Percentiles rank a stretch among this genome's conserved stretches.
phyloP scores from a whole-genome alignment of 2,888 invertebrate species.

The Oligia strigilis region DNA sequence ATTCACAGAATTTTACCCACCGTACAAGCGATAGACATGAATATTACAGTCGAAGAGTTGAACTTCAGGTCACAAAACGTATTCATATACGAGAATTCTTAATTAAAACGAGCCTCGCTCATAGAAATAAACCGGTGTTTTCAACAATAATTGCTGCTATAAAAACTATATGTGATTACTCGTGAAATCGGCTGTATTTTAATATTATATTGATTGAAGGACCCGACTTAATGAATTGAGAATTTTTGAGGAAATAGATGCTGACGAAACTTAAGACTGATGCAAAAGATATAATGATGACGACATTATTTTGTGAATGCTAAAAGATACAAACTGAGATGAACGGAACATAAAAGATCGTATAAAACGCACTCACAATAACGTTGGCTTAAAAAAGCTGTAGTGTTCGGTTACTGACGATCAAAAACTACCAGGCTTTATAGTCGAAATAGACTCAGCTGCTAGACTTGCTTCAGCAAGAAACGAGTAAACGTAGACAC shows the following conservation, averaged over 20 bases:
- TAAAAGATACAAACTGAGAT: background rate
- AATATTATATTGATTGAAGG: constrained; percentile 62
- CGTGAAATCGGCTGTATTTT: constrained; percentile 69
- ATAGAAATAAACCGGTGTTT: constrained; percentile 67
- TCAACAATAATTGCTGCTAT: constrained; percentile 75
- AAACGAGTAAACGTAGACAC: background rate
- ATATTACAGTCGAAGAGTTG: constrained; percentile 30
- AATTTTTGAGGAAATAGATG: constrained; percentile 31
- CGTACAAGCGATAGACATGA: constrained; percentile 9
- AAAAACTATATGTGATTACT: constrained; percentile 71
- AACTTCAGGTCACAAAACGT: constrained; percentile 50
- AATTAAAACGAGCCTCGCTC: constrained; percentile 57
- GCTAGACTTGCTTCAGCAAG: background rate
- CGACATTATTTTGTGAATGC: background rate
- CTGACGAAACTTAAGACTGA: background rate
- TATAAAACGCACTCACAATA: background rate
- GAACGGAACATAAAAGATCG: background rate
- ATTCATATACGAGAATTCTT: constrained; percentile 50
- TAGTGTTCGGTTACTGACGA: background rate
- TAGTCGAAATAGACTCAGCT: background rate
- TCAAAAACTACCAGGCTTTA: background rate
- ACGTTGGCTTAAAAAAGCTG: background rate
- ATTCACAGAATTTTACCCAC: background rate
- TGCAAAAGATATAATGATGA: background rate
- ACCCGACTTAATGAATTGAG: constrained; percentile 55